Evolutionary conservation across 1,140 invertebrate genomes (phyloP), one percentile per base, ranked within the genome.

Genomic region (Octopus sinensis): DNA sequence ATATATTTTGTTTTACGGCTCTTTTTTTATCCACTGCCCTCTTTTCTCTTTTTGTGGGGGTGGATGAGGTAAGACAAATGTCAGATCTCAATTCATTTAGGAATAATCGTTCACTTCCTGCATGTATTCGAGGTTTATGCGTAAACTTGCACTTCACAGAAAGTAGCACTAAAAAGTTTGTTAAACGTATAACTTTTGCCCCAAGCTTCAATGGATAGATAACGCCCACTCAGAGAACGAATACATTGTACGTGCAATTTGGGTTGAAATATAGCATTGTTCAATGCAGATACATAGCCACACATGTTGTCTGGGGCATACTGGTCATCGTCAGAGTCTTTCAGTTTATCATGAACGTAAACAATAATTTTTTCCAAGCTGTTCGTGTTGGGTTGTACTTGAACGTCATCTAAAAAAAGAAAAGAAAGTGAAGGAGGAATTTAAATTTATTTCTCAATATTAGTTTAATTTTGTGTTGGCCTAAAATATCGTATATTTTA

Each of bases 91-190:
- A 17, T 17, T 73, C 30, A 13, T n/a, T 6, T 12, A 10, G 6
- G 6, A 13, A 73, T 12, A 7, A 73, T 12, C 30, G 17, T 73
- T 73, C 30, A n/a, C 30, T 17, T 73, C 13, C 30, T 73, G 17
- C 13, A 73, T 73, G 17, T 77, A 30, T 76, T 13, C 75, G 75
- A 51, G 43, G 75, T 76, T 84, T 82, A 84, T 68, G 84, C 87
- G 82, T 92, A 93, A n/a, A 92, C 91, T 86, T 90, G 90, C 12
- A 93, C 92, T 88, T 93, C 92, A 84, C 93, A 93, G 10, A 93
- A 85, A 43, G 93, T 91, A 62, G 92, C 90, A 68, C 91, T 92
- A 86, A 92, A 93, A 5, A 92, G 86, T 81, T 90, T 87, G 80
- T 90, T 91, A 90, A 91, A 92, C 62, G 91, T 88, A 84, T 92